Base-by-base conservation (phyloP, 2,797 vertebrate genomes). In the Microctenopoma steveboyesi region DNA sequence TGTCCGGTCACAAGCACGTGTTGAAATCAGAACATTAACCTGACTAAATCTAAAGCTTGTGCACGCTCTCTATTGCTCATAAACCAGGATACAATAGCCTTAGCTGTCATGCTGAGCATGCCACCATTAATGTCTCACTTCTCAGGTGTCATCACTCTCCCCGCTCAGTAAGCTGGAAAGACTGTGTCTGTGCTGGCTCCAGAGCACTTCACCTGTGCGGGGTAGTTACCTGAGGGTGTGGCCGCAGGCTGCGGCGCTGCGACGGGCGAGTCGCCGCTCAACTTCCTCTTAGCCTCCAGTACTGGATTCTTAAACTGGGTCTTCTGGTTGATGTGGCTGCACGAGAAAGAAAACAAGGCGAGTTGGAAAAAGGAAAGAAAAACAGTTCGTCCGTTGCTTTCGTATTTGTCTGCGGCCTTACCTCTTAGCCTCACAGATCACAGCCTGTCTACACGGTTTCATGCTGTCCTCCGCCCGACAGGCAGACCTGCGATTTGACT, bases 231-330 rank as follows among this genome's bases (percentile, higher is more conserved):
- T 92, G 92, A 66, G 51, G 87, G 86, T 0, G 83, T 69, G 75
- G 90, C 82, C 18, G 85, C 78, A 5, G 86, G 89, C 14, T 71
- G 81, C 14, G 79, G 85, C 1, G 40, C 82, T 3, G 62, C 66
- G 3, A 78, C 30, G 8, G 92, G 82, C 0, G 55, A 40, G 60
- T 94, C 94, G 18, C 84, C 86, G 2, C 79, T 92, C 53, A 92
- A 18, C 64, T 95, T 98, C 27, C 94, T 95, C 92, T 97, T 99
- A 40, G 97, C 97, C 91, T 98, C 97, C 90, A 95, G 83, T 10
- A 99, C 97, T 11, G 98, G 98, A 83, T 99, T 99, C 93, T 99
- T 97, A 94, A 99, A 99, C 88, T 99, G 98, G 35, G 98, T 99
- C 94, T 98, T 99, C 95, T 99, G 97, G 91, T 98, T 99, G 84